A percentile compares a stretch with the other conserved stretches of the same genome.
Evolutionary conservation across 1,140 invertebrate genomes (phyloP).

Genomic region (Stenopsyche tienmushanensis): DNA sequence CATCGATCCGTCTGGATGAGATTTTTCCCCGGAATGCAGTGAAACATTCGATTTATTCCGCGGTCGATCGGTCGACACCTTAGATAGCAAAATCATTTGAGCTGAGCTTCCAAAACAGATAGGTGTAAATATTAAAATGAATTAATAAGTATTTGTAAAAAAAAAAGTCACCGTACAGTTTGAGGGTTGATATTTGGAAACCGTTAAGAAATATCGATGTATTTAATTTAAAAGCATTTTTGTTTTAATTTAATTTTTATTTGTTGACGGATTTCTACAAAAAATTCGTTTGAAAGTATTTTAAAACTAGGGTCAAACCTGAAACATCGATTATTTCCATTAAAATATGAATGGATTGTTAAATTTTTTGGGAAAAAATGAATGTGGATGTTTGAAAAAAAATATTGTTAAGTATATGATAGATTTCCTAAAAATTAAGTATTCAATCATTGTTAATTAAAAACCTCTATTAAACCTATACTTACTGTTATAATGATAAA

Average conservation of each 20-base stretch:
- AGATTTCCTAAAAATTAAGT: constrained; percentile 36
- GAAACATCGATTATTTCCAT: constrained; percentile 16
- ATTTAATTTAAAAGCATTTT: no score
- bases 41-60: constrained; percentile 9
- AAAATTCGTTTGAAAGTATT: neutral
- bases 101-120: constrained; percentile 42
- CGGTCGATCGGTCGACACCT: constrained; percentile 27
- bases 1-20: neutral
- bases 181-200: constrained; percentile 1
- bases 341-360: constrained; percentile 31
- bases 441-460: constrained; percentile 42
- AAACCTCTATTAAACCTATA: constrained; percentile 39
- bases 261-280: neutral
- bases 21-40: neutral
- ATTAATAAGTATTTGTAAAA: constrained; percentile 28
- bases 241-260: no score
- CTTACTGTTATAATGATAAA: constrained; percentile 41
- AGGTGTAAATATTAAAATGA: constrained; percentile 39
- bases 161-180: constrained; percentile 3
- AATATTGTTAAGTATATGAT: constrained; percentile 35
- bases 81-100: constrained; percentile 42
- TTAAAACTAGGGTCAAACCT: neutral
- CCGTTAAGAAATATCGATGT: no score
- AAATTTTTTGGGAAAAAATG: constrained; percentile 25
- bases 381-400: constrained; percentile 38